A percentile compares a stretch with the other conserved stretches of the same genome.
Evolutionary conservation across 2,888 invertebrate species (phyloP).

Genomic region (Macrostomum cliftonense): DNA sequence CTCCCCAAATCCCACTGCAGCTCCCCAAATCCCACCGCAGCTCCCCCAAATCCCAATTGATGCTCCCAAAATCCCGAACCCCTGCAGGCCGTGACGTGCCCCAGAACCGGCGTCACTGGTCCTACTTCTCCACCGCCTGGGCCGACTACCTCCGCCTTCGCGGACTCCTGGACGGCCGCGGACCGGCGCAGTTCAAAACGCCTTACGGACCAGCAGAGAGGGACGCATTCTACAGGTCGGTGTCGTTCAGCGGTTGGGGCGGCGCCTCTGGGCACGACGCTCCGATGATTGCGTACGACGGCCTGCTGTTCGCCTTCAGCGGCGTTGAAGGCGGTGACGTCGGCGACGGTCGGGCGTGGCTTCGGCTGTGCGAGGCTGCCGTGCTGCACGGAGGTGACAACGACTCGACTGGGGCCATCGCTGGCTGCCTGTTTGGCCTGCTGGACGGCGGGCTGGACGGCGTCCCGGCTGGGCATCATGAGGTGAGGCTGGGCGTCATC

Average conservation of each 20-base stretch:
- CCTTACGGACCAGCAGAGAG: conserved; percentile 22
- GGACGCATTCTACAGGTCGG: conserved; percentile 24
- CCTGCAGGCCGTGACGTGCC: background rate
- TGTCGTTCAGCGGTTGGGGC: conserved; percentile 30
- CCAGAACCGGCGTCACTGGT: conserved; percentile 12
- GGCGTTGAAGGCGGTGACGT: too few species aligned
- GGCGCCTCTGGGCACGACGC: conserved; percentile 35
- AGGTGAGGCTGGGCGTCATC: conserved; percentile 14
- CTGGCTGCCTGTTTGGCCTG: conserved; percentile 29
- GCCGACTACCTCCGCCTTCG: conserved; percentile 20
- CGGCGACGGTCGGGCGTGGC: too few species aligned
- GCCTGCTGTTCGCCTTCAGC: too few species aligned
- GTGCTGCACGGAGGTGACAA: conserved; percentile 33
- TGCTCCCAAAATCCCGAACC: too few species aligned
- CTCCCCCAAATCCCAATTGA: too few species aligned
- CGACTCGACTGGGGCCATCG: conserved; percentile 33
- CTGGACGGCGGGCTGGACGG: conserved; percentile 22
- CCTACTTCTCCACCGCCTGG: conserved; percentile 25
- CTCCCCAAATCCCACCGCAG: too few species aligned
- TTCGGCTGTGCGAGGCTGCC: conserved; percentile 6
- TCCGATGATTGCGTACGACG: conserved; percentile 23
- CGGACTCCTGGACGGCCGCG: conserved; percentile 18
- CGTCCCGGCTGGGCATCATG: conserved; percentile 23
- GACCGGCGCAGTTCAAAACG: conserved; percentile 21
- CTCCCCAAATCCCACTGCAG: too few species aligned